These are phyloP conservation scores for Xiphias gladius DNA, from an alignment of 2,113 vertebrate species.

Conservation along the genomic window DNA sequence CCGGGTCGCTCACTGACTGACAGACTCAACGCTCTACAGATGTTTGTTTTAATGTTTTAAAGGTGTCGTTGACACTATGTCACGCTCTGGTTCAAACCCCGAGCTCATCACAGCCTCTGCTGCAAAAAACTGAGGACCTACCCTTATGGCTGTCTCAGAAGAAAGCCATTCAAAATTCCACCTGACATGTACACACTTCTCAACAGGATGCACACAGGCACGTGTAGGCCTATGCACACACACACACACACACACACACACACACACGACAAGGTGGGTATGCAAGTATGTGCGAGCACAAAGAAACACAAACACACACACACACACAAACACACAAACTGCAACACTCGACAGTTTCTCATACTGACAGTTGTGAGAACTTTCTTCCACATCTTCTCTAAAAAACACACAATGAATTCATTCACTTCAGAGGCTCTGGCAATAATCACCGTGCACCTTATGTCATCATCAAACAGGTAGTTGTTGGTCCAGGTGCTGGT, in stretches of 20 bases:
- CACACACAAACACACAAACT: slow-evolving; percentile 28
- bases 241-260: no score
- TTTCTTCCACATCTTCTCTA: slow-evolving; percentile 46
- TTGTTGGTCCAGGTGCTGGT: slow-evolving; percentile 71
- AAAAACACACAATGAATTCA: slow-evolving; percentile 65
- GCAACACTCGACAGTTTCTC: slow-evolving; percentile 44
- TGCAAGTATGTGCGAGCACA: neutral
- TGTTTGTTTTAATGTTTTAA: neutral
- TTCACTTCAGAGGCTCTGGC: slow-evolving; percentile 60
- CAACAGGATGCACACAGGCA: neutral
- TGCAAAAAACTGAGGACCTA: neutral
- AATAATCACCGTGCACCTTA: slow-evolving; percentile 52
- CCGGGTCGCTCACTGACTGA: neutral
- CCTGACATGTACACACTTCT: neutral
- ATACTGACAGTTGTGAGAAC: slow-evolving; percentile 66
- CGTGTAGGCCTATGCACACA: neutral
- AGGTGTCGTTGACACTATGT: neutral
- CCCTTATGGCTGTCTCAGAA: neutral
- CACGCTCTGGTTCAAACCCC: neutral
- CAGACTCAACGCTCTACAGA: neutral
- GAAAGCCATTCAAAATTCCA: neutral
- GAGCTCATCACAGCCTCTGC: neutral
- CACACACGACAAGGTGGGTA: neutral
- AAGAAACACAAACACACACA: no score
- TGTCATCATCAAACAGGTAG: slow-evolving; percentile 70